Base-by-base conservation (phyloP, 2,113 vertebrate genomes). In the Manacus vitellinus region DNA sequence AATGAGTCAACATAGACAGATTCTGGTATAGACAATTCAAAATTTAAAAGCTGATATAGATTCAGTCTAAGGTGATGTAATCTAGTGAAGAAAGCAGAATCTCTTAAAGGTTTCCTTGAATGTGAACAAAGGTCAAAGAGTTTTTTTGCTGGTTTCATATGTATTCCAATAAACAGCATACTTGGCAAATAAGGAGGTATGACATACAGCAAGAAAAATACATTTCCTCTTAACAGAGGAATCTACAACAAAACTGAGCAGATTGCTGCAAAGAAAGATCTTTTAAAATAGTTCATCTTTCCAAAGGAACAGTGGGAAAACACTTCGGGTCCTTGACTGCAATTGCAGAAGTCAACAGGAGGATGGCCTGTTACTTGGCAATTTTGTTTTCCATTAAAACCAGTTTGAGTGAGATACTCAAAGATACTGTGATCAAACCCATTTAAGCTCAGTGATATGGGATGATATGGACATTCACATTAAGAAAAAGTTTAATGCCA, bases 21-120 rank as follows among this genome's bases (percentile, higher is more conserved):
- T 95, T 96, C 93, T 75, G 68, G 75, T 76, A 65, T 10, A 66
- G 58, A 87, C 46, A 39, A 70, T 88, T 90, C 78, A 85, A 63
- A 63, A 49, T 95, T 78, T 59, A 89, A 96, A 92, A 71, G 47
- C 39, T 87, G 88, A 22, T 63, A 61, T 24, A 56, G 19, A 67
- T 92, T 92, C 62, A 46, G 21, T 73, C 33, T 85, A 37, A 73
- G 43, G 44, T 78, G 68, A 72, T n/a, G 25, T 41, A 95, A 82
- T 52, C 54, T 87, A 61, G 91, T 71, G 79, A 92, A 93, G 82
- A 76, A 85, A 95, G 55, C 17, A 76, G 59, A 91, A 51, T 82
- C 21, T 23, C 49, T 74, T 12, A 8, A 35, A 91, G 6, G 16
- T 91, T 80, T 95, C 66, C 23, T 7, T 67, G 39, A 79, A 65